These are phyloP conservation scores for Spondyliosoma cantharus DNA, from an alignment of 2,797 vertebrate genomes.

Conservation along the genomic window DNA sequence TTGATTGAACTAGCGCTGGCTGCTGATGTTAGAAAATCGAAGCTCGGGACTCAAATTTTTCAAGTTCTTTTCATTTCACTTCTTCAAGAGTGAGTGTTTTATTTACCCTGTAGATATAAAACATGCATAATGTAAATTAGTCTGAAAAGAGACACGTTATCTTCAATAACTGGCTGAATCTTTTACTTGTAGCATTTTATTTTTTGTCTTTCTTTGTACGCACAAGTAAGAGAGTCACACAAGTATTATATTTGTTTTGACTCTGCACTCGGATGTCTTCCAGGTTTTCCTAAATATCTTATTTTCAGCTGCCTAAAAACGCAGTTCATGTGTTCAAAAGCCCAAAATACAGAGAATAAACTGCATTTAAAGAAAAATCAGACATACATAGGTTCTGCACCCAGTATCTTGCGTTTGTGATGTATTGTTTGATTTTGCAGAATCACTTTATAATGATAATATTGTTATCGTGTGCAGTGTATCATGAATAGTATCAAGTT, in stretches of 20 bases:
- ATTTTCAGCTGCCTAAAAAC: too few relatives aligned
- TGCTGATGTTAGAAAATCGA: background rate
- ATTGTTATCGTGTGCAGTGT: too few relatives aligned
- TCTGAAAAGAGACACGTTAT: slow-evolving; percentile 39
- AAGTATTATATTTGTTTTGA: background rate
- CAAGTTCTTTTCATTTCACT: background rate
- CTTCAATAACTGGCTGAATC: slow-evolving; percentile 34
- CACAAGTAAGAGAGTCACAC: background rate
- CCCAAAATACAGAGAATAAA: too few relatives aligned
- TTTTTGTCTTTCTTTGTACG: background rate
- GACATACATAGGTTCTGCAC: too few relatives aligned
- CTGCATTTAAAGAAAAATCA: too few relatives aligned
- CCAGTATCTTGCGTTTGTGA: too few relatives aligned
- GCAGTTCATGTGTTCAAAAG: too few relatives aligned
- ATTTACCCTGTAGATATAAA: slow-evolving; percentile 38
- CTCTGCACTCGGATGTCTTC: background rate
- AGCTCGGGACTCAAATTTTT: background rate
- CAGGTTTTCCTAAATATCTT: too few relatives aligned
- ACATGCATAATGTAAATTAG: slow-evolving; percentile 60
- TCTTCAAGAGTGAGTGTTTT: slow-evolving; percentile 17
- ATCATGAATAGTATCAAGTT: too few relatives aligned
- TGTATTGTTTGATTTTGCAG: too few relatives aligned
- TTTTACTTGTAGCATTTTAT: slow-evolving; percentile 6
- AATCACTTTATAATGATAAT: too few relatives aligned
- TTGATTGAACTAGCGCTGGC: slow-evolving; percentile 16